Evolutionary conservation across 2,888 invertebrate species (phyloP).

Genomic region (Cephus pulcher): DNA sequence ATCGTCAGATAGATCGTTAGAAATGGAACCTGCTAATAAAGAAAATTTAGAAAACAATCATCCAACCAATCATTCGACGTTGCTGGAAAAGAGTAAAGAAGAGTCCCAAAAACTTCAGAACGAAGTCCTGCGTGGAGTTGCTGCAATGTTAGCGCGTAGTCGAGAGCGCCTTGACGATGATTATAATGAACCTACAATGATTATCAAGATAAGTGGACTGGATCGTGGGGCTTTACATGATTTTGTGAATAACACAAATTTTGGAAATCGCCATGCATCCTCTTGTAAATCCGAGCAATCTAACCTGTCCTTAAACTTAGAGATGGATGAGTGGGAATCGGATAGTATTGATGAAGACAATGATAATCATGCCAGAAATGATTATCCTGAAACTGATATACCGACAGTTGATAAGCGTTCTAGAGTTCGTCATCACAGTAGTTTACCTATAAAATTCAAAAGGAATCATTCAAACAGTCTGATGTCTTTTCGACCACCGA

Average conservation of each 20-base stretch:
- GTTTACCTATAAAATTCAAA: constrained; percentile 3
- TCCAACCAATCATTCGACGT: not conserved
- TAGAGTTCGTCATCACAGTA: not conserved
- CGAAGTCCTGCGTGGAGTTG: not conserved
- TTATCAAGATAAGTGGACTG: not conserved
- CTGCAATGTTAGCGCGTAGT: not conserved
- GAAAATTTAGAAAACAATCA: not conserved
- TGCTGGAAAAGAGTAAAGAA: not conserved
- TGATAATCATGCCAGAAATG: not conserved
- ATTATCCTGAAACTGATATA: not conserved
- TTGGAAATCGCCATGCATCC: not conserved
- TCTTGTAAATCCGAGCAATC: not conserved
- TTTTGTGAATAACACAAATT: not conserved
- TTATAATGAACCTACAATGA: not conserved
- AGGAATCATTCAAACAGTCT: constrained; percentile 2
- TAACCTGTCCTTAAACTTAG: not conserved
- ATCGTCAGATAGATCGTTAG: not conserved
- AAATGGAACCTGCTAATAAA: not conserved
- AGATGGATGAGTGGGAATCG: not conserved
- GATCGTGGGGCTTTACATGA: not conserved
- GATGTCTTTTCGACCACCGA: not conserved
- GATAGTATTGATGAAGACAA: not conserved
- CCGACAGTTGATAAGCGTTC: not conserved
- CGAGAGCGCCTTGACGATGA: not conserved
- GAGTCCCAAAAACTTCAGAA: not conserved